phyloP scores from a whole-genome alignment of 2,888 invertebrate genomes.

The Drosophila antonietae region DNA sequence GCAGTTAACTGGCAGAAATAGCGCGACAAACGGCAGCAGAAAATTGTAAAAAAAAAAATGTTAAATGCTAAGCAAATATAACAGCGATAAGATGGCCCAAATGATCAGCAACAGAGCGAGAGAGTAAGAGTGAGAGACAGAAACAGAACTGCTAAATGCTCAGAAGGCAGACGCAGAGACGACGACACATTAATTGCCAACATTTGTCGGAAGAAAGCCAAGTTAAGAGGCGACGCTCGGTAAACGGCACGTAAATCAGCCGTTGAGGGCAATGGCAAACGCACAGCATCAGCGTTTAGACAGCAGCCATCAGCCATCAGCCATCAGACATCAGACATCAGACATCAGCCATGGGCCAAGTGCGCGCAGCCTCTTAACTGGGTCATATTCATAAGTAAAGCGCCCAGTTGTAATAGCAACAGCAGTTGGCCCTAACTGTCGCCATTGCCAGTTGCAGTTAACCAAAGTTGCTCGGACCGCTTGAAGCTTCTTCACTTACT shows the following conservation, averaged over 20 bases:
- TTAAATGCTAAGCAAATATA: constrained; percentile 68
- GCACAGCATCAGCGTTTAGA: constrained; percentile 38
- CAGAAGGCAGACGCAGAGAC: constrained; percentile 42
- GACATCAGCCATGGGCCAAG: constrained; percentile 25
- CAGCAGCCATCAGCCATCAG: constrained; percentile 12
- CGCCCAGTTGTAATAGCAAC: constrained; percentile 36
- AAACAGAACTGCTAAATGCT: constrained; percentile 36
- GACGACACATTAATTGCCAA: constrained; percentile 73
- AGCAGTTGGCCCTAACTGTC: constrained; percentile 47
- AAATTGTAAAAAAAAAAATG: constrained; percentile 34
- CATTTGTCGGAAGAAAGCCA: constrained; percentile 70
- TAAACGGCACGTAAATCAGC: constrained; percentile 49
- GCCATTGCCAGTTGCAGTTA: constrained; percentile 65
- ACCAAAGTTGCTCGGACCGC: constrained; percentile 26
- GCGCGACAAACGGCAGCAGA: constrained; percentile 36
- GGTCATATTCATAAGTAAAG: constrained; percentile 79
- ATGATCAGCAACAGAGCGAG: constrained; percentile 53
- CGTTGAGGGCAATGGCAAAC: constrained; percentile 43
- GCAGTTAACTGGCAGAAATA: constrained; percentile 38
- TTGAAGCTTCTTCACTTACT: constrained; percentile 5
- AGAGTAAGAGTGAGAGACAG: neutral
- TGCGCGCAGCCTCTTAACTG: constrained; percentile 61
- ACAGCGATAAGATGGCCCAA: constrained; percentile 63
- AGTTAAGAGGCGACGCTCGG: constrained; percentile 38
- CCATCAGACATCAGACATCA: neutral